Evolutionary conservation across 2,888 invertebrate genomes (phyloP).

Genomic region (Oegoconia quadripuncta): DNA sequence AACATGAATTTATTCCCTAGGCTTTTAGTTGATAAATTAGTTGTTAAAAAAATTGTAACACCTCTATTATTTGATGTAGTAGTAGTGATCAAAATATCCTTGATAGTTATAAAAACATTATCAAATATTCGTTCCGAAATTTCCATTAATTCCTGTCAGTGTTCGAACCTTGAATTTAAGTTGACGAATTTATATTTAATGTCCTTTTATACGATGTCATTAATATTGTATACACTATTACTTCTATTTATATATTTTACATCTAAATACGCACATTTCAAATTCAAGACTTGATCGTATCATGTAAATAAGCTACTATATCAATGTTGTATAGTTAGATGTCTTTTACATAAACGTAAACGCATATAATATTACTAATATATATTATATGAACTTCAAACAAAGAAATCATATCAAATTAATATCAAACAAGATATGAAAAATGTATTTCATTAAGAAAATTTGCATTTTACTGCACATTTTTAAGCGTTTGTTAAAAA

Average conservation of each 20-base stretch:
- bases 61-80: slow-evolving; percentile 29
- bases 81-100: slow-evolving; percentile 20
- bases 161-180: not conserved
- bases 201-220: slow-evolving; percentile 22
- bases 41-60: slow-evolving; percentile 26
- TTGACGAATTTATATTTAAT: slow-evolving; percentile 9
- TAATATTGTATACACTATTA: slow-evolving; percentile 35
- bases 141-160: not conserved
- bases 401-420: slow-evolving; percentile 9
- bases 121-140: slow-evolving; percentile 16
- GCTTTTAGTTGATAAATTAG: slow-evolving; percentile 37
- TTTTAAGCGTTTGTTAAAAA: slow-evolving; percentile 23
- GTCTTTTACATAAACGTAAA: slow-evolving; percentile 44
- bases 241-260: slow-evolving; percentile 31
- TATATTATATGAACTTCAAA: slow-evolving; percentile 1
- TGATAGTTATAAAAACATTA: slow-evolving; percentile 21
- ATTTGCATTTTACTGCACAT: slow-evolving; percentile 18
- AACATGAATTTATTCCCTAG: slow-evolving; percentile 52
- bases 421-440: slow-evolving; percentile 11
- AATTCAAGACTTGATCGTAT: slow-evolving; percentile 67
- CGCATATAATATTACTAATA: slow-evolving; percentile 14
- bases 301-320: slow-evolving; percentile 48
- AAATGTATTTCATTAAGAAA: slow-evolving; percentile 10
- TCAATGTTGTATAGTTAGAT: slow-evolving; percentile 59
- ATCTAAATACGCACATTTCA: slow-evolving; percentile 63